Evolutionary conservation across 2,888 invertebrate genomes (phyloP), one percentile per base, ranked within the genome.

Genomic region (Erebia palarica): DNA sequence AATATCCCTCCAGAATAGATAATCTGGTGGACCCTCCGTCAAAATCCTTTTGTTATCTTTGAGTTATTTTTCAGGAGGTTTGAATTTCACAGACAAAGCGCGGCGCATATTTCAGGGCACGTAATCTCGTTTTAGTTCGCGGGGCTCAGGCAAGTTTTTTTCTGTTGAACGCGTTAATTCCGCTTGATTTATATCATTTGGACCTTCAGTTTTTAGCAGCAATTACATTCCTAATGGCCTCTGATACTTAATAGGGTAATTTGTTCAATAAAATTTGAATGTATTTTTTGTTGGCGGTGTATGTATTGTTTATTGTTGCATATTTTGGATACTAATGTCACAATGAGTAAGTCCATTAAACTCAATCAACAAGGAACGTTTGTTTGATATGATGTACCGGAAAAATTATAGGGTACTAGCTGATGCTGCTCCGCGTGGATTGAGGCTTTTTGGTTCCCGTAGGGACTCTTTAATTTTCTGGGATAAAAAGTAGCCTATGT

Each of bases 11-110:
- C 21, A 42, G 60, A 74, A 72, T 61, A 65, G 69, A 67, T 74
- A 74, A 74, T 73, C 68, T 73, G 65, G 64, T 73, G 63, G 70
- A 69, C 67, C 73, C 72, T 75, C 65, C 69, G 75, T 74, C 76
- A 88, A 87, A 87, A 86, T 84, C 85, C 86, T 86, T 89, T 90
- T 89, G 90, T 90, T 91, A 90, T 90, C 89, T 86, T 79, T 75
- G 80, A 84, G 89, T 84, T 89, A 89, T 91, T 90, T 91, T 90
- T 89, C 86, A 88, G 85, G 79, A 82, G 81, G 82, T 83, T 88
- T 82, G 86, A 84, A 86, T 87, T 85, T 84, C 78, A 81, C 84
- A 84, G 86, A 91, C 90, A 90, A 91, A 91, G 87, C 88, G 88
- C 79, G 79, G 76, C 86, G 86, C 84, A 91, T 91, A 89, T 90